phyloP scores from a whole-genome alignment of 2,888 invertebrate species.

The Pseudanteris insignis region DNA sequence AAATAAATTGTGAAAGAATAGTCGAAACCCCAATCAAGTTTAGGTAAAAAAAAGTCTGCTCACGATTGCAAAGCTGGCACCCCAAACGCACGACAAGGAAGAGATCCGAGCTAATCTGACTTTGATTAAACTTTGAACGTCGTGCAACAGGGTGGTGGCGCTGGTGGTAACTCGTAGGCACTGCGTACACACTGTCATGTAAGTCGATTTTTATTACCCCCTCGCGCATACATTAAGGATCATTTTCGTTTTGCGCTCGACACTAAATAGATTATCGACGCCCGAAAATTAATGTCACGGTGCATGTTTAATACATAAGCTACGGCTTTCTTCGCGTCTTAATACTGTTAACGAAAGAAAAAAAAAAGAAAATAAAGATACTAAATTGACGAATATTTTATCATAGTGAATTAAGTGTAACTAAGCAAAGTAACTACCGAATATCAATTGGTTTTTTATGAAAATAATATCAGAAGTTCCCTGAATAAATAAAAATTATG shows the following conservation, averaged over 20 bases:
- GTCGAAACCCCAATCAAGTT: slow-evolving; percentile 44
- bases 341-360: too few relatives aligned
- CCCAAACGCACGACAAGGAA: slow-evolving; percentile 35
- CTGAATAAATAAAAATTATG: too few relatives aligned
- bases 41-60: slow-evolving; percentile 46
- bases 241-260: slow-evolving; percentile 35
- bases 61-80: slow-evolving; percentile 38
- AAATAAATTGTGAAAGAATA: slow-evolving; percentile 41
- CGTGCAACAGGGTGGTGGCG: slow-evolving; percentile 58
- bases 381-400: too few relatives aligned
- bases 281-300: slow-evolving; percentile 34
- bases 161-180: slow-evolving; percentile 47
- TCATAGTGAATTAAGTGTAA: too few relatives aligned
- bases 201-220: slow-evolving; percentile 65
- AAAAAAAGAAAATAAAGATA: too few relatives aligned
- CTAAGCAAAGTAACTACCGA: too few relatives aligned
- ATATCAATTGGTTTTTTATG: too few relatives aligned
- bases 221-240: slow-evolving; percentile 53
- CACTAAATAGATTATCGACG: slow-evolving; percentile 46
- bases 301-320: slow-evolving; percentile 28
- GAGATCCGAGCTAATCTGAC: slow-evolving; percentile 61
- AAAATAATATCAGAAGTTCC: too few relatives aligned
- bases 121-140: slow-evolving; percentile 66
- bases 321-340: background rate
- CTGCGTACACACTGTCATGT: slow-evolving; percentile 50